phyloP scores from a whole-genome alignment of 2,113 vertebrate genomes.

The Laticauda laticaudata region DNA sequence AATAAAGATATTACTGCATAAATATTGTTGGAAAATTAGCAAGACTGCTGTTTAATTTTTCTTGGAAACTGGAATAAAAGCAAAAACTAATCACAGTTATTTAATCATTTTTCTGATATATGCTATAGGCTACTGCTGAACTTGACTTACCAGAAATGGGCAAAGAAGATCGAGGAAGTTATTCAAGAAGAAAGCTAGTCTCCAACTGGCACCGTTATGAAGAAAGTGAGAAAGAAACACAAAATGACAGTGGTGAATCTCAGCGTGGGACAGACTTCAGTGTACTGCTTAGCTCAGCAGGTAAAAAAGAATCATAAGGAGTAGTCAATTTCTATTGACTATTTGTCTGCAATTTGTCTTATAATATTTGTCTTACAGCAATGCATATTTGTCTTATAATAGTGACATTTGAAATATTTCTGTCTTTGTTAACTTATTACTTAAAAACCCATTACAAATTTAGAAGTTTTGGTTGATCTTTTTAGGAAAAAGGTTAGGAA shows the following conservation, averaged over 20 bases:
- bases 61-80: neutral
- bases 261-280: slow-evolving; percentile 87
- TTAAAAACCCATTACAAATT: neutral
- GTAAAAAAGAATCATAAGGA: slow-evolving; percentile 64
- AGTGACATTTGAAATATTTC: neutral
- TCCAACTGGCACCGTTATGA: slow-evolving; percentile 91
- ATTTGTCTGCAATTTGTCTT: neutral
- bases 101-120: slow-evolving; percentile 26
- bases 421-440: neutral
- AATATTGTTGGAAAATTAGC: neutral
- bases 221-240: slow-evolving; percentile 73
- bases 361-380: neutral
- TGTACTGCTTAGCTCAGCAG: slow-evolving; percentile 84
- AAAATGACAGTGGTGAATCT: slow-evolving; percentile 68
- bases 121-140: slow-evolving; percentile 52
- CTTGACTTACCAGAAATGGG: slow-evolving; percentile 66
- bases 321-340: neutral
- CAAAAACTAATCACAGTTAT: neutral
- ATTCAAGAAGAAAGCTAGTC: slow-evolving; percentile 85
- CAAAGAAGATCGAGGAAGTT: slow-evolving; percentile 64
- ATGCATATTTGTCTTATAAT: neutral
- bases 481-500: neutral
- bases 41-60: neutral
- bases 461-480: neutral
- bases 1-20: neutral